A percentile compares a stretch with the other conserved stretches of the same genome.
Evolutionary conservation across 1,140 invertebrate genomes (phyloP).

Genomic region (Diachasmimorpha longicaudata): DNA sequence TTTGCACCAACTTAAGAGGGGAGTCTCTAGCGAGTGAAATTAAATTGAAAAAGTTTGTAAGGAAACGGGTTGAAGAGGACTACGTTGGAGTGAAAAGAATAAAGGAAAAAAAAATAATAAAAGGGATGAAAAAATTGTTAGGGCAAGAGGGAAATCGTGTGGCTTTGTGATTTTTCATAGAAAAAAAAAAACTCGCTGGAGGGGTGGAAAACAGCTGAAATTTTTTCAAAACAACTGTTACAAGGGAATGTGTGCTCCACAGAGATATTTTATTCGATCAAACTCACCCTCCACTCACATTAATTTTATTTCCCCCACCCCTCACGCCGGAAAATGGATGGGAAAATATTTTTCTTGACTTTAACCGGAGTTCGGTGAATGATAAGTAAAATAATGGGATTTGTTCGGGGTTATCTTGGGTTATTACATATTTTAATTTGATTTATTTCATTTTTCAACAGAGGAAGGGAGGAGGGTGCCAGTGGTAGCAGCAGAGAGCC

Average conservation of each 20-base stretch:
- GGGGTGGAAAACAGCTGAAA: not conserved
- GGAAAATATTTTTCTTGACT: not conserved
- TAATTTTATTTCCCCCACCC: not conserved
- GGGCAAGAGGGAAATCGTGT: not conserved
- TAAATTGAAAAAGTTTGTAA: slow-evolving; percentile 17
- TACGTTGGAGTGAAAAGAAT: not conserved
- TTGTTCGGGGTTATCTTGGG: not conserved
- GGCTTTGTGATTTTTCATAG: not conserved
- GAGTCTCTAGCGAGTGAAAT: slow-evolving; percentile 8
- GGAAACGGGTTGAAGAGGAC: slow-evolving; percentile 6
- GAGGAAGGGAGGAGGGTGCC: slow-evolving; percentile 59
- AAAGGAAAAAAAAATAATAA: not conserved
- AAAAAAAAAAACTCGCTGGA: not conserved
- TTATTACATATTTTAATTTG: slow-evolving; percentile 29
- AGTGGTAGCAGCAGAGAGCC: slow-evolving; percentile 65
- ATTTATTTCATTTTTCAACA: slow-evolving; percentile 47
- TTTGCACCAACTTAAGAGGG: not conserved
- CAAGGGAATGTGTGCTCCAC: not conserved
- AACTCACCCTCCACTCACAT: not conserved
- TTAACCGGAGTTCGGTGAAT: not conserved
- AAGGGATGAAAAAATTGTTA: not conserved
- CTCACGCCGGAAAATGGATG: not conserved
- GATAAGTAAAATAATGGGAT: not conserved
- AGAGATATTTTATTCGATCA: not conserved
- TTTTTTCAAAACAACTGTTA: not conserved